Evolutionary conservation across 2,888 invertebrate genomes (phyloP).

Genomic region (Cyclophora albipunctata): DNA sequence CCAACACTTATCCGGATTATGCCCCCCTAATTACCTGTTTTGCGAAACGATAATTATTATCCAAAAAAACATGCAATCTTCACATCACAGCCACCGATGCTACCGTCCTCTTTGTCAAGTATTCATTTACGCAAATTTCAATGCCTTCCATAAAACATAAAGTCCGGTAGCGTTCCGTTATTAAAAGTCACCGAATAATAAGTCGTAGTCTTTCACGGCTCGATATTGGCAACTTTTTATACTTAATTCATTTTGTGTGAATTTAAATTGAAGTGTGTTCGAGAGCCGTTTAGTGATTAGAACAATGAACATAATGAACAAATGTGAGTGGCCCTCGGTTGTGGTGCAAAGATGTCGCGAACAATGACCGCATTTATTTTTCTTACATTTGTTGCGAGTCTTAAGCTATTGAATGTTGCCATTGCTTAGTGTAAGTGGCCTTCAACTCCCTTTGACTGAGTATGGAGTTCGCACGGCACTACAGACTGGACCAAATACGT

Average conservation of each 20-base stretch:
- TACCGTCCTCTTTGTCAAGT: constrained; percentile 8
- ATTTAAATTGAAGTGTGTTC: background rate
- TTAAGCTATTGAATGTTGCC: constrained; percentile 44
- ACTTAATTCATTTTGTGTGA: constrained; percentile 4
- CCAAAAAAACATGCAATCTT: constrained; percentile 42
- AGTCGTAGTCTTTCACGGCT: too few relatives aligned
- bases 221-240: constrained; percentile 13
- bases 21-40: constrained; percentile 67
- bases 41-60: constrained; percentile 56
- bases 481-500: constrained; percentile 26
- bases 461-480: constrained; percentile 30
- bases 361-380: constrained; percentile 53
- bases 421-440: constrained; percentile 33
- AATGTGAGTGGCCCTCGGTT: constrained; percentile 50
- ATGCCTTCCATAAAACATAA: too few relatives aligned
- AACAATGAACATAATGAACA: constrained; percentile 62
- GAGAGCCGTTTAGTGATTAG: constrained; percentile 20
- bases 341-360: constrained; percentile 57
- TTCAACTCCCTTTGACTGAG: constrained; percentile 23
- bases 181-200: too few relatives aligned
- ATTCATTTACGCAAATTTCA: too few relatives aligned
- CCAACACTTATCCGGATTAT: constrained; percentile 59
- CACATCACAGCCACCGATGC: constrained; percentile 43
- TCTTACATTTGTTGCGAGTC: constrained; percentile 65
- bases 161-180: too few relatives aligned